Conservation (phyloP, 2,113 vertebrate species). For the Sinocyclocheilus rhinocerous region DNA sequence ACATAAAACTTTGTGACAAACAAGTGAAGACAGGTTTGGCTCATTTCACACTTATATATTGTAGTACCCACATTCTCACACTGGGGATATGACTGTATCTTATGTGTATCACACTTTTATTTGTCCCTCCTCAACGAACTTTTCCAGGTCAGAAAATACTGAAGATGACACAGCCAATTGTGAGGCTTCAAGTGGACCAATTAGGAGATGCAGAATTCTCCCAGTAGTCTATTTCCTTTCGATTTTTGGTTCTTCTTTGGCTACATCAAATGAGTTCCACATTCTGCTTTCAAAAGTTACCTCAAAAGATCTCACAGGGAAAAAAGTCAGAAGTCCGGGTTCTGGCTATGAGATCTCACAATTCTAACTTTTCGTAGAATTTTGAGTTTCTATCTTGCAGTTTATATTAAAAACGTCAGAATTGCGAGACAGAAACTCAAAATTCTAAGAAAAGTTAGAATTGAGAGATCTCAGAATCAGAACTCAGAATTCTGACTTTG, state of each 20-base stretch:
- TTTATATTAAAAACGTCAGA: no score
- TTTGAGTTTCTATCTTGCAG: no score
- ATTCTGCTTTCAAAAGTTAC: slow-evolving; percentile 30
- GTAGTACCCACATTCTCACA: slow-evolving; percentile 30
- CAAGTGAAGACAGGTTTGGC: slow-evolving; percentile 36
- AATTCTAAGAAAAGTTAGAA: no score
- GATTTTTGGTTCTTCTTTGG: neutral
- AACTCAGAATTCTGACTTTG: no score
- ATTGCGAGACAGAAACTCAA: no score
- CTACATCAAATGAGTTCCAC: neutral
- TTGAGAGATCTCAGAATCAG: no score
- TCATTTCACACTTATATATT: slow-evolving; percentile 38
- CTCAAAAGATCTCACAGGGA: neutral
- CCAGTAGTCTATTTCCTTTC: neutral
- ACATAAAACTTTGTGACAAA: slow-evolving; percentile 35
- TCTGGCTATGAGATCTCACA: no score
- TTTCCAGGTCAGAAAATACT: slow-evolving; percentile 27
- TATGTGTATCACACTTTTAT: slow-evolving; percentile 20
- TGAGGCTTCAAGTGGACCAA: slow-evolving; percentile 20
- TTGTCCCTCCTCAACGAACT: slow-evolving; percentile 37
- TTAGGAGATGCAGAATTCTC: neutral
- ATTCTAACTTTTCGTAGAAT: no score
- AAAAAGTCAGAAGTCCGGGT: no score
- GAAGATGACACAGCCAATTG: slow-evolving; percentile 19
- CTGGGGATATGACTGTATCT: slow-evolving; percentile 15